These are phyloP conservation scores for Danio tinwini DNA, from an alignment of 2,797 vertebrate genomes.

Conservation along the genomic window DNA sequence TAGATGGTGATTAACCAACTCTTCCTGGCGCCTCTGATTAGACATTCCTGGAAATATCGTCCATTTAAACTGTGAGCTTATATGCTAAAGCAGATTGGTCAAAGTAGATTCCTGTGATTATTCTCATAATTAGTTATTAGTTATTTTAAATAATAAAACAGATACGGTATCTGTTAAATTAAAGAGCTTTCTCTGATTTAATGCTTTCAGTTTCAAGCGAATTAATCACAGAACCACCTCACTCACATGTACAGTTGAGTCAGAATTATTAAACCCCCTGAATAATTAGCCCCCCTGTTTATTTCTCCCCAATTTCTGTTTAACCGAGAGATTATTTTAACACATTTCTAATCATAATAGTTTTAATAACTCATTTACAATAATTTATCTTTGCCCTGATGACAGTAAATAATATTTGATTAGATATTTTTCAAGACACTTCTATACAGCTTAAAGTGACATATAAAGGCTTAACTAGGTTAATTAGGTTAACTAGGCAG, in stretches of 20 bases:
- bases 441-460: too few relatives aligned
- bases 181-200: neutral
- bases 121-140: neutral
- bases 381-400: too few relatives aligned
- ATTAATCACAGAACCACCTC: neutral
- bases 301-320: too few relatives aligned
- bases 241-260: neutral
- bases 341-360: too few relatives aligned
- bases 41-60: neutral
- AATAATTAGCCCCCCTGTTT: too few relatives aligned
- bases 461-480: too few relatives aligned
- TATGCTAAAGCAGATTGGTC: neutral
- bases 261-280: too few relatives aligned
- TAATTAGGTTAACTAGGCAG: too few relatives aligned
- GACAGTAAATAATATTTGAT: too few relatives aligned
- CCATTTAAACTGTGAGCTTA: neutral
- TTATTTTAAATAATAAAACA: neutral
- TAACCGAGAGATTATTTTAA: too few relatives aligned
- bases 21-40: neutral
- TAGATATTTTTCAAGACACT: too few relatives aligned
- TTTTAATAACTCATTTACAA: too few relatives aligned
- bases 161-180: neutral
- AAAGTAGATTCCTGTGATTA: neutral
- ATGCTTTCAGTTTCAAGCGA: conserved; percentile 1
- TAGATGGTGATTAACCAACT: neutral